These are phyloP conservation scores for Oscheius sp. DNA, from an alignment of 2,888 invertebrate species.

Conservation along the genomic window DNA sequence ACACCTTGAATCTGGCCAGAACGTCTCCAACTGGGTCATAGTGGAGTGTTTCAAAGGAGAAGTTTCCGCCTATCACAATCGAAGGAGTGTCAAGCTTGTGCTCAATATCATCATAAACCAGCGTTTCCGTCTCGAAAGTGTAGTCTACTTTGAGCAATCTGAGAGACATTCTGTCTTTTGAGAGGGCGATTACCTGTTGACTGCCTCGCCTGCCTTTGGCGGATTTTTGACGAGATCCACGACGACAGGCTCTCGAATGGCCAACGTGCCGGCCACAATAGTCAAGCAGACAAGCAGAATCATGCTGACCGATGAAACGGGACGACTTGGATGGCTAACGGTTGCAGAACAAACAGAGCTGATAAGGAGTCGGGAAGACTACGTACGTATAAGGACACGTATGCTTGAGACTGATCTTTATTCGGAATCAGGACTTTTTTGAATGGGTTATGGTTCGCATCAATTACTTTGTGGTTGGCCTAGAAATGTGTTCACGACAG, in stretches of 20 bases:
- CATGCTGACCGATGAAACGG: background rate
- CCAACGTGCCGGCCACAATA: background rate
- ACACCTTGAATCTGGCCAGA: slow-evolving; percentile 49
- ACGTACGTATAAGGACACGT: slow-evolving; percentile 24
- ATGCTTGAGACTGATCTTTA: slow-evolving; percentile 1
- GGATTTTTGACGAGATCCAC: slow-evolving; percentile 22
- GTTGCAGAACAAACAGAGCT: slow-evolving; percentile 29
- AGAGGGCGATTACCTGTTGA: background rate
- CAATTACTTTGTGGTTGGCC: too few relatives aligned
- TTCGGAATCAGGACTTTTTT: too few relatives aligned
- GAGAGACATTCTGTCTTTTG: background rate
- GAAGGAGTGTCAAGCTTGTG: slow-evolving; percentile 48
- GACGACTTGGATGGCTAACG: slow-evolving; percentile 11
- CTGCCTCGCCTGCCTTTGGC: slow-evolving; percentile 19
- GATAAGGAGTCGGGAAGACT: slow-evolving; percentile 9
- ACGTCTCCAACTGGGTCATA: slow-evolving; percentile 52
- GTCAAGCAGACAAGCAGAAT: background rate
- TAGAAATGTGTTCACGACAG: too few relatives aligned
- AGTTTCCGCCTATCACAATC: slow-evolving; percentile 51
- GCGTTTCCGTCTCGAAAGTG: slow-evolving; percentile 54
- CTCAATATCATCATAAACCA: slow-evolving; percentile 54
- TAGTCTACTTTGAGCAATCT: slow-evolving; percentile 57
- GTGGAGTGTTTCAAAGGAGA: slow-evolving; percentile 59
- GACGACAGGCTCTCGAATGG: slow-evolving; percentile 17
- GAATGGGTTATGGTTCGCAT: too few relatives aligned